Conservation (phyloP, 2,797 vertebrate genomes). For the Phoeniculus purpureus region DNA sequence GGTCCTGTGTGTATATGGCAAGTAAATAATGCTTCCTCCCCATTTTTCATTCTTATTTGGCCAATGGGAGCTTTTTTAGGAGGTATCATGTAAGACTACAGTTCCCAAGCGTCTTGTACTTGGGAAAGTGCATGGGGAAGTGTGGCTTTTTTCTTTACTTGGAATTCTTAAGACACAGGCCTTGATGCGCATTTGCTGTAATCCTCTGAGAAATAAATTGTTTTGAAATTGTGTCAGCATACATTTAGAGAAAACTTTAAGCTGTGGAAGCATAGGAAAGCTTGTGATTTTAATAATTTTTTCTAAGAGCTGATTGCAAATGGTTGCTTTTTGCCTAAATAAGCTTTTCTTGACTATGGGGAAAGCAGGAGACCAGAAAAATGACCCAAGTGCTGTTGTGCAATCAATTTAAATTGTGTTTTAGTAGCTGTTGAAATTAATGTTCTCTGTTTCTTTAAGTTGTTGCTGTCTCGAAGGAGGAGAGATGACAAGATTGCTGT, state of each 20-base stretch:
- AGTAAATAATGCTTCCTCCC: neutral
- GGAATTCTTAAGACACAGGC: neutral
- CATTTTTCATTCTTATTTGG: neutral
- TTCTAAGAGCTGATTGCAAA: neutral
- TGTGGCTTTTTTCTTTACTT: neutral
- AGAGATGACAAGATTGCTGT: neutral
- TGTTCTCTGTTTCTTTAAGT: neutral
- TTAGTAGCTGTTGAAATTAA: neutral
- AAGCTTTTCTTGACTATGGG: neutral
- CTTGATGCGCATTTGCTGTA: neutral
- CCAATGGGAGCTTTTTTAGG: neutral
- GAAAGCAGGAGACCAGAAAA: neutral
- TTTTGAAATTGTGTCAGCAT: neutral
- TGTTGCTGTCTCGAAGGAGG: neutral
- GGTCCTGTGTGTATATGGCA: neutral
- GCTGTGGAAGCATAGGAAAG: neutral
- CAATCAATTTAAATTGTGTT: neutral
- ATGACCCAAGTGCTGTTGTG: neutral
- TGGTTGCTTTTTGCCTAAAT: neutral
- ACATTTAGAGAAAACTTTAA: neutral
- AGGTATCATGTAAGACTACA: neutral
- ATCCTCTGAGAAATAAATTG: neutral
- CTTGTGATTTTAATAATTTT: neutral
- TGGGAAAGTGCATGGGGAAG: neutral
- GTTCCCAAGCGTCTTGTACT: neutral